Evolutionary conservation across 1,140 invertebrate species (phyloP), one percentile per base, ranked within the genome.

Genomic region (Heliconius nattereri): DNA sequence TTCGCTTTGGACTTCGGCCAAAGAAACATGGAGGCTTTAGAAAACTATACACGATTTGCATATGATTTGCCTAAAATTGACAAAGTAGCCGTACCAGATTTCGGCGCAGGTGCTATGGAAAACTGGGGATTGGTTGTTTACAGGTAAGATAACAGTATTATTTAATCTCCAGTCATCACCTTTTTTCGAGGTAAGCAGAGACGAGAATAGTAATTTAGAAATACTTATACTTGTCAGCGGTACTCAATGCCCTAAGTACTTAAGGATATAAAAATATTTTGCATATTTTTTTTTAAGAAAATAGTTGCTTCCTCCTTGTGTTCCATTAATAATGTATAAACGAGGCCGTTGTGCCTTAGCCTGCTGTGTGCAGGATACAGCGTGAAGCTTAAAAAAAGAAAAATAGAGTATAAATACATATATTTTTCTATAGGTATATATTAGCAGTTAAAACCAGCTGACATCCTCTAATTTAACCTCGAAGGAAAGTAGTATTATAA

Each of bases 81-180:
- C 90, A 95, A 97, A 84, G 95, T 97, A 20, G 97, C 97, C 0
- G 95, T 98, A 9, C 97, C 97, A 7, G 96, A 97, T 88, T 98
- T 98, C 85, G 95, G 95, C n/a, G 96, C 96, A 37, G 96, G 96
- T 2, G 97, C 97, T 20, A 98, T 98, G 97, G 97, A 98, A 89
- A 98, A 98, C 93, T 98, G 97, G 97, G 97, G 97, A n/a, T 89
- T 98, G 7, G 96, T 97, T 75, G 97, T 96, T 1, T 98, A 96
- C 85, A 95, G 95, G 92, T 96, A 91, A 29, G 79, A 23, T n/a
- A 26, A 26, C 0, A 60, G 8, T 2, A 57, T 3, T 60, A 26
- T 60, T 23, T 60, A 60, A 13, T 45, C 40, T 45, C 5, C 11
- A 45, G 5, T 13, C 5, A 11, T 45, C 3, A 45, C 0, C 40